Evolutionary conservation across 1,140 invertebrate species (phyloP), one percentile per base, ranked within the genome.

Genomic region (Nixonia krombeini): DNA sequence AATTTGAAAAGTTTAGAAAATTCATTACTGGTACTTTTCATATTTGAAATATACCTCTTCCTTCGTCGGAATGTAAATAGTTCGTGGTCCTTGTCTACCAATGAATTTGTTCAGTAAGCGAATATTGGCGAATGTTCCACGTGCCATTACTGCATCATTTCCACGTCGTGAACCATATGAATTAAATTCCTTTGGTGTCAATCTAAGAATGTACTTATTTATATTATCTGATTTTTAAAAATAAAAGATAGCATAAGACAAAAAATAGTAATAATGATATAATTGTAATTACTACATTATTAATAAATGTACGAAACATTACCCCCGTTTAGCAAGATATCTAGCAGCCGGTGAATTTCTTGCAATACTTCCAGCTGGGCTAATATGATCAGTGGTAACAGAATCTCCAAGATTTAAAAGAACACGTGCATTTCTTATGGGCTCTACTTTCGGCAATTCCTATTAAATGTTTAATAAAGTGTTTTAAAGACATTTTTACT

Each of bases 111-210:
- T 99, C 0, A 98, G 88, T 16, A 99, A 84, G 12, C 98, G 91
- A 80, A 99, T 99, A 85, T 99, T 99, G 26, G 97, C 97, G 86
- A 99, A 99, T 0, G 98, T 99, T 10, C 98, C 97, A 21, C 98
- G 89, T 0, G 91, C 91, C 98, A 99, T 99, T 7, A 99, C 91
- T 15, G 92, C 95, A 86, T 99, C 97, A 83, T 99, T 97, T 23
- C 98, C 97, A 74, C 97, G 90, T 8, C 97, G 89, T 0, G 96
- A 95, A 0, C 98, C 98, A 85, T 99, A 99, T 0, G 97, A 99
- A 86, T 99, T 99, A 81, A 99, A 99, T 73, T 99, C 96, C 65
- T 91, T 90, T 0, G 96, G 95, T 0, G 93, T 94, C 2, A 99
- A 82, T 1, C 93, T 95, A 74, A 9, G 83, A 79, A 57, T 28